Percentiles rank a stretch among this genome's conserved stretches.
phyloP scores from a whole-genome alignment of 1,140 invertebrate species.

The Lepidurus couesii region DNA sequence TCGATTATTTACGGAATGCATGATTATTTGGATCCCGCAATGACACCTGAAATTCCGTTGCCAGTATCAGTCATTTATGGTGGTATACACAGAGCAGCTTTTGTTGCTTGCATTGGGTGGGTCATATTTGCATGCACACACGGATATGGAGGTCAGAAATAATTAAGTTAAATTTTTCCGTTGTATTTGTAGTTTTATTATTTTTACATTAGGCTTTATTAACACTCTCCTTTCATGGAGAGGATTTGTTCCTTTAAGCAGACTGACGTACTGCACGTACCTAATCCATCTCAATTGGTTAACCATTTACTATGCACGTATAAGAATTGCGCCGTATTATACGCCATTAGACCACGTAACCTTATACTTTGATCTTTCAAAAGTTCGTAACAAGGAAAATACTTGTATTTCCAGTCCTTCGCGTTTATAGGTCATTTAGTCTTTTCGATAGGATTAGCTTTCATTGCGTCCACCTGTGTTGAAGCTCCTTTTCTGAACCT shows the following conservation, averaged over 20 bases:
- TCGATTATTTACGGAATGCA: constrained; percentile 30
- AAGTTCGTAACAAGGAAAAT: not conserved
- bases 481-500: constrained; percentile 37
- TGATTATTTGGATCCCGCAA: not conserved
- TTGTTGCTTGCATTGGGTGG: constrained; percentile 48
- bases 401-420: constrained; percentile 31
- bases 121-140: constrained; percentile 49
- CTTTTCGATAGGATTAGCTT: constrained; percentile 35
- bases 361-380: not conserved
- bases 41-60: constrained; percentile 49
- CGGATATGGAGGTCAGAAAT: constrained; percentile 44
- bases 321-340: constrained; percentile 62
- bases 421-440: constrained; percentile 34
- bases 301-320: constrained; percentile 65
- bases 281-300: constrained; percentile 81
- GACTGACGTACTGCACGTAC: constrained; percentile 85
- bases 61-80: constrained; percentile 46
- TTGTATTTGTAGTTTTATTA: not conserved
- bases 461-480: constrained; percentile 33
- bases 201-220: constrained; percentile 53
- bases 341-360: constrained; percentile 9
- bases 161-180: not conserved
- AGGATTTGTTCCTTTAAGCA: constrained; percentile 72
- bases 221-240: constrained; percentile 69
- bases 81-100: constrained; percentile 45